Conservation (phyloP, 2,113 vertebrate genomes). For the Gallinago undulata region DNA sequence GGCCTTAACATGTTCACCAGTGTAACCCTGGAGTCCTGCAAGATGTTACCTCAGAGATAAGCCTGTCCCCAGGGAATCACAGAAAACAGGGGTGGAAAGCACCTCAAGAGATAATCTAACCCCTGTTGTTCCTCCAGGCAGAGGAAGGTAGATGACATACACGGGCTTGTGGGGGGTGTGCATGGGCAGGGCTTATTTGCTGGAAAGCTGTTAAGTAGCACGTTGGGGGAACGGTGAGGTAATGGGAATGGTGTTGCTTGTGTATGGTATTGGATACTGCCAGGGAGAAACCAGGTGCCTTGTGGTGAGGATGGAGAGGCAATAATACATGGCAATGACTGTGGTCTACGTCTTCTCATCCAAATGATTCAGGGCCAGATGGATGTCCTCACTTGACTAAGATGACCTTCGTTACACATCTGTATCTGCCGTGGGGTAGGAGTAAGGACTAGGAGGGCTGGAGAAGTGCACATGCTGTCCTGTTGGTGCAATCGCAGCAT, state of each 20-base stretch:
- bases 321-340: neutral
- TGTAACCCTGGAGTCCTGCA: slow-evolving; percentile 2
- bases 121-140: neutral
- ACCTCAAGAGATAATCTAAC: slow-evolving; percentile 14
- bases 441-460: neutral
- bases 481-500: neutral
- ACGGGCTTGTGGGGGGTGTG: neutral
- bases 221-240: neutral
- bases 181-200: neutral
- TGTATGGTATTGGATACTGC: neutral
- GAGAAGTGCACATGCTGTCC: neutral
- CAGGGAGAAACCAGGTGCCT: neutral
- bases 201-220: slow-evolving; percentile 3
- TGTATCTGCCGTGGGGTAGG: neutral
- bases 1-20: neutral
- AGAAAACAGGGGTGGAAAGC: slow-evolving; percentile 23
- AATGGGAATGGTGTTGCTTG: neutral
- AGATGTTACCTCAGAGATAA: slow-evolving; percentile 44
- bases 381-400: neutral
- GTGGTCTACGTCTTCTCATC: neutral
- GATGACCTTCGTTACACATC: neutral
- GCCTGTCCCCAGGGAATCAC: slow-evolving; percentile 13
- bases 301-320: neutral
- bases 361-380: neutral
- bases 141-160: neutral